Conservation (phyloP, 2,888 invertebrate genomes). For the Stenodera caucasica region DNA sequence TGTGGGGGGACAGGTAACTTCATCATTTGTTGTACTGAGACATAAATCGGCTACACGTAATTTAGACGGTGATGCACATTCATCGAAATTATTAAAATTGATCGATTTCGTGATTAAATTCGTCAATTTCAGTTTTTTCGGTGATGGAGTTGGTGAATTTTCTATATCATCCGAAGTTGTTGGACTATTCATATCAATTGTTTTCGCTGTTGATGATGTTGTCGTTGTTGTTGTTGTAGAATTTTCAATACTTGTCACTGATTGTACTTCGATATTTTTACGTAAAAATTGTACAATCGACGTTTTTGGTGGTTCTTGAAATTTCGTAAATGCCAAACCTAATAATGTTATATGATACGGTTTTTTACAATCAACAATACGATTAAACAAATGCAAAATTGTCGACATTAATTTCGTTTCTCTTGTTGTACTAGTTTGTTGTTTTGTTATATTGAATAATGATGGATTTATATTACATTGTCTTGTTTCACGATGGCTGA, state of each 20-base stretch:
- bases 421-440: conserved; percentile 58
- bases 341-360: conserved; percentile 79
- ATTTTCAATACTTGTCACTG: conserved; percentile 68
- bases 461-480: conserved; percentile 74
- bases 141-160: conserved; percentile 69
- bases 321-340: conserved; percentile 81
- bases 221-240: conserved; percentile 30
- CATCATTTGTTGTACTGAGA: conserved; percentile 59
- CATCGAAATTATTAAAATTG: conserved; percentile 51
- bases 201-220: not conserved
- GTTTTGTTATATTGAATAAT: conserved; percentile 57
- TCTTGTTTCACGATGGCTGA: conserved; percentile 73
- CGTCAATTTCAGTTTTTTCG: conserved; percentile 26
- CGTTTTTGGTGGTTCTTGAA: conserved; percentile 71
- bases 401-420: conserved; percentile 68
- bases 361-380: conserved; percentile 70
- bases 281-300: conserved; percentile 75
- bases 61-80: conserved; percentile 70
- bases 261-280: conserved; percentile 78
- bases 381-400: conserved; percentile 75
- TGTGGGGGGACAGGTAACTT: conserved; percentile 62
- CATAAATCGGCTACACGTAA: conserved; percentile 68
- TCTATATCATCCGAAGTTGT: conserved; percentile 13
- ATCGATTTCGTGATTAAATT: conserved; percentile 59
- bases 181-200: conserved; percentile 1